Evolutionary conservation across 2,797 vertebrate genomes (phyloP), one percentile per base, ranked within the genome.

Genomic region (Neopelma chrysocephalum): DNA sequence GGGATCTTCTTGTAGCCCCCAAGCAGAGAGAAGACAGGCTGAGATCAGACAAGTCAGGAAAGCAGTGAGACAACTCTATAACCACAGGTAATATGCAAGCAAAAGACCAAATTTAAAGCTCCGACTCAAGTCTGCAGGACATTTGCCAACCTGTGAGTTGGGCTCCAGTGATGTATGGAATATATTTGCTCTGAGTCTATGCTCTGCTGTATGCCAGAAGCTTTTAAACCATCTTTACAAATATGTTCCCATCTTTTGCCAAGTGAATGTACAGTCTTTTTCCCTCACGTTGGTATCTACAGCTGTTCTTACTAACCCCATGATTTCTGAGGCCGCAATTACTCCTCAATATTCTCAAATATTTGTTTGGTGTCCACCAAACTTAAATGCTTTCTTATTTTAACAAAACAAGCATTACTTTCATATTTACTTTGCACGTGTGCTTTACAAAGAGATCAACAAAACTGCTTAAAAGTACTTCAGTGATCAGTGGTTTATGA

Each of bases 201-300:
- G 36, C 71, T 84, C 75, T 92, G 87, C 56, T 90, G 26, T 34
- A 9, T 61, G 95, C 92, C 94, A 96, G 90, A 87, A 91, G 71
- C 92, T 95, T 95, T 95, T 82, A 94, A 96, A 89, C 90, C 94
- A 92, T 95, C 94, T 93, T 96, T 82, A 87, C 75, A 96, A 97
- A 96, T 96, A 96, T 95, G 93, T 97, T 96, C 94, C 96, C 89
- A 43, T 84, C 94, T 80, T 93, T 85, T 96, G 95, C 96, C 95
- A 96, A 92, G 89, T 47, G 92, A 85, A 93, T 87, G 70, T 80
- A 38, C 81, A 94, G 93, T 8, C 89, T 89, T 96, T 95, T 96
- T 61, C 94, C 93, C 78, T 97, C 94, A 96, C 71, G 29, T 87
- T 97, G 83, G 90, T 96, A 96, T 91, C 92, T 91, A 73, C 57